Evolutionary conservation across 2,888 invertebrate species (phyloP), one percentile per base, ranked within the genome.

Genomic region (Agrochola macilenta): DNA sequence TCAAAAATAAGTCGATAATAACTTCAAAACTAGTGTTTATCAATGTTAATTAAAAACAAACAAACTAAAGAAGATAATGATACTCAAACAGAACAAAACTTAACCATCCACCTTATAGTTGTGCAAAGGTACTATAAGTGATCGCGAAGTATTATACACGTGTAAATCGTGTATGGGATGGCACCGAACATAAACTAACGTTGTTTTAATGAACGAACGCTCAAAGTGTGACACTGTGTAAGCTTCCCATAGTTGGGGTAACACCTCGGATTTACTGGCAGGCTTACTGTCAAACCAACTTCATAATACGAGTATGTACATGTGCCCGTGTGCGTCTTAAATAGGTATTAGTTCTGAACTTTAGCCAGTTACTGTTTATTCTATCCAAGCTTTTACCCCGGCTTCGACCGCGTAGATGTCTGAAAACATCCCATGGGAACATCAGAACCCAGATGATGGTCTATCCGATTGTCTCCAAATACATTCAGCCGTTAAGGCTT

Each of bases 181-280:
- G 23, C 23, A 30, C 49, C 30, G 2, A 46, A 81, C 57, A 39
- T 58, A 69, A 63, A 83, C 65, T 76, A 60, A 66, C 54, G 49
- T 71, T 43, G 68, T 60, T 79, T 72, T 69, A 78, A 82, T 80
- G 74, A 84, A 80, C 54, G 71, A 69, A 61, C 58, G n/a, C 60
- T 63, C 65, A 66, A 69, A 73, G 61, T 72, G 81, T 80, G 81
- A 63, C 85, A 80, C 23, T n/a, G 7, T 43, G 54, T 64, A 54
- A 84, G 65, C 79, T 60, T 5, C 52, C 30, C 54, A 46, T 26
- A 64, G 84, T 74, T 70, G 61, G 26, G 69, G 69, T 69, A 75
- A 80, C 58, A 30, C 69, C 65, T 64, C 20, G 65, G 72, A 69
- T 63, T 75, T 69, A 60, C 60, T 39, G 39, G 23, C 30, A n/a